Conservation (phyloP, 2,888 invertebrate species). For the Crioceris asparagi region DNA sequence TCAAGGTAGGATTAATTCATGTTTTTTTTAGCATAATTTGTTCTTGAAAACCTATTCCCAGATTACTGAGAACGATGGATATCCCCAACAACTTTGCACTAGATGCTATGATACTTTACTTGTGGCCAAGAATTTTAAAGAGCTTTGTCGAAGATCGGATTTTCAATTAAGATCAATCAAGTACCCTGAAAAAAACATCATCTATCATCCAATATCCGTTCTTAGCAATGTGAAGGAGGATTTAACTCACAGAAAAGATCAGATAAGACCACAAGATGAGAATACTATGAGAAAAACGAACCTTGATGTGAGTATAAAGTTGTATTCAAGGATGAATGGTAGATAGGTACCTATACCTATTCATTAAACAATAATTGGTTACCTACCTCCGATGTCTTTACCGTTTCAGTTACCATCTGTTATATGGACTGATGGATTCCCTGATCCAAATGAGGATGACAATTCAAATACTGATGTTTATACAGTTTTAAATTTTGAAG, state of each 20-base stretch:
- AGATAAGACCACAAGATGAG: not conserved
- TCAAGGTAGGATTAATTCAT: conserved; percentile 20
- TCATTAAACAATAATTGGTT: too few species aligned
- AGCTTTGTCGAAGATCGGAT: conserved; percentile 29
- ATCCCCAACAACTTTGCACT: conserved; percentile 30
- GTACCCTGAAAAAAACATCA: conserved; percentile 12
- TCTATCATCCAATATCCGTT: conserved; percentile 16
- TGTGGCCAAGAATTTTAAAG: conserved; percentile 29
- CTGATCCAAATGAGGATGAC: too few species aligned
- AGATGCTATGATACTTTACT: conserved; percentile 28
- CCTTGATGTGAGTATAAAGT: not conserved
- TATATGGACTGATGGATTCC: too few species aligned
- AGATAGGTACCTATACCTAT: too few species aligned
- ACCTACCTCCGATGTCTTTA: too few species aligned
- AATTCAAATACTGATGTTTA: too few species aligned
- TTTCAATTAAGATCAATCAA: conserved; percentile 21
- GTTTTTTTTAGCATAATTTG: conserved; percentile 6
- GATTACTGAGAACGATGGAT: conserved; percentile 27
- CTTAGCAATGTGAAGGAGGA: conserved; percentile 9
- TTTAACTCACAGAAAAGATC: not conserved
- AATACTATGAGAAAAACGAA: too few species aligned
- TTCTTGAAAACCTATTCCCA: conserved; percentile 15
- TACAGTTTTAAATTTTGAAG: too few species aligned
- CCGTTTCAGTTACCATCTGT: too few species aligned
- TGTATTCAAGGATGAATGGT: not conserved